Evolutionary conservation across 2,113 vertebrate genomes (phyloP).

Genomic region (Aspidoscelis tigris): DNA sequence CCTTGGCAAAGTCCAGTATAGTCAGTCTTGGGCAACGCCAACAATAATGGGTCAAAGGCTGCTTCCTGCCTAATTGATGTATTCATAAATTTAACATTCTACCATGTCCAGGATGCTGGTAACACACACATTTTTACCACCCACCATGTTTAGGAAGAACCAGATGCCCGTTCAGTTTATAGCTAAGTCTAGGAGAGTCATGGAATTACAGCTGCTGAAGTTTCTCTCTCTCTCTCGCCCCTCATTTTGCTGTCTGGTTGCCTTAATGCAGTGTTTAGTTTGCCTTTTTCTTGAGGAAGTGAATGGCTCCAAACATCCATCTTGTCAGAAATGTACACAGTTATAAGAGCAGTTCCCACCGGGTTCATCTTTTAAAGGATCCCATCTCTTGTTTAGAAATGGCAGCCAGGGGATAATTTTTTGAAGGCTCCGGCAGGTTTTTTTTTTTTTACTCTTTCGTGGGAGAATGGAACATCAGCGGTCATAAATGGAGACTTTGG

Average conservation of each 20-base stretch:
- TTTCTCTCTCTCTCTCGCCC: slow-evolving; percentile 5
- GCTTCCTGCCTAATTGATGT: no score
- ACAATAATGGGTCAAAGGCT: no score
- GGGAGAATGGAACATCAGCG: no score
- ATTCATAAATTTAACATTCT: not conserved
- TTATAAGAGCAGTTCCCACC: slow-evolving; percentile 48
- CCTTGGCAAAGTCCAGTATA: no score
- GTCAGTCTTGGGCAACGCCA: no score
- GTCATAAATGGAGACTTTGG: no score
- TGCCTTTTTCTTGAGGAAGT: slow-evolving; percentile 38
- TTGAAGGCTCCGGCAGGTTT: no score
- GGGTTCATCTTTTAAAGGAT: slow-evolving; percentile 62
- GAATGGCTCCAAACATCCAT: not conserved
- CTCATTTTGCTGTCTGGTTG: not conserved
- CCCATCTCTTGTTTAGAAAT: not conserved
- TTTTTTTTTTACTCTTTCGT: no score
- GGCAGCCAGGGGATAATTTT: no score
- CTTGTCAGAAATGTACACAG: slow-evolving; percentile 46
- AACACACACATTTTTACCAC: not conserved
- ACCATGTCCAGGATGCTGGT: not conserved
- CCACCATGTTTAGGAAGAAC: not conserved
- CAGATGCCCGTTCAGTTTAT: slow-evolving; percentile 7
- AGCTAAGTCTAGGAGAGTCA: slow-evolving; percentile 31
- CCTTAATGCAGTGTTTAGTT: slow-evolving; percentile 44
- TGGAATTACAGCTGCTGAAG: slow-evolving; percentile 26